Evolutionary conservation across 23 tunicate species (phyloP).

Genomic region (Aplidium turbinatum): DNA sequence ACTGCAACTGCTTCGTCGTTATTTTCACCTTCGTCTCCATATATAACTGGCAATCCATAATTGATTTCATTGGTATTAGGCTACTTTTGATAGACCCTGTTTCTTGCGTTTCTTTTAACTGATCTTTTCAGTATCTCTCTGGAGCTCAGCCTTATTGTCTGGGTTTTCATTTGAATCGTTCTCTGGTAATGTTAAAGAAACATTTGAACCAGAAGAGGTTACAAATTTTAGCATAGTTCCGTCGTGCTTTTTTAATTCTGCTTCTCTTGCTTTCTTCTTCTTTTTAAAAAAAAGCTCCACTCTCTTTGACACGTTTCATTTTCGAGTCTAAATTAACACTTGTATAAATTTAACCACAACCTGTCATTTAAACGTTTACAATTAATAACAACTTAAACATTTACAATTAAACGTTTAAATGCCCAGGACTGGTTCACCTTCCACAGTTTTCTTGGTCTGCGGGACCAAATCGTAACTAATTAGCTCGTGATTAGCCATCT

Average conservation of each 20-base stretch:
- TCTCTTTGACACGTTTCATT: slow-evolving; percentile 51
- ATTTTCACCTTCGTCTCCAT: slow-evolving; percentile 46
- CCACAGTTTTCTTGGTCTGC: too few relatives aligned
- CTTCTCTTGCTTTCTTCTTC: slow-evolving; percentile 43
- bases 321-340: slow-evolving; percentile 47
- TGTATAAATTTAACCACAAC: slow-evolving; percentile 41
- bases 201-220: slow-evolving; percentile 55
- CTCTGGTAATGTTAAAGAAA: slow-evolving; percentile 46
- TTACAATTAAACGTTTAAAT: too few relatives aligned
- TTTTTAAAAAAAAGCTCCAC: slow-evolving; percentile 22
- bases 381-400: too few relatives aligned
- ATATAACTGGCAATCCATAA: slow-evolving; percentile 30
- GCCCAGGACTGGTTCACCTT: too few relatives aligned
- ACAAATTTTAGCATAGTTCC: slow-evolving; percentile 49
- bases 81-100: slow-evolving; percentile 50
- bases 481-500: too few relatives aligned
- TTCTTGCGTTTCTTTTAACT: slow-evolving; percentile 40
- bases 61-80: slow-evolving; percentile 51
- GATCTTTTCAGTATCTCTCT: slow-evolving; percentile 47
- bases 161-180: slow-evolving; percentile 53
- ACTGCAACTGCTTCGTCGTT: slow-evolving; percentile 35
- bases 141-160: slow-evolving; percentile 49
- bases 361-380: too few relatives aligned
- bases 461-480: too few relatives aligned
- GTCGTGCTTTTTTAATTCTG: slow-evolving; percentile 45